Base-by-base conservation (phyloP, 2,113 vertebrate species). In the Tachysurus fulvidraco region DNA sequence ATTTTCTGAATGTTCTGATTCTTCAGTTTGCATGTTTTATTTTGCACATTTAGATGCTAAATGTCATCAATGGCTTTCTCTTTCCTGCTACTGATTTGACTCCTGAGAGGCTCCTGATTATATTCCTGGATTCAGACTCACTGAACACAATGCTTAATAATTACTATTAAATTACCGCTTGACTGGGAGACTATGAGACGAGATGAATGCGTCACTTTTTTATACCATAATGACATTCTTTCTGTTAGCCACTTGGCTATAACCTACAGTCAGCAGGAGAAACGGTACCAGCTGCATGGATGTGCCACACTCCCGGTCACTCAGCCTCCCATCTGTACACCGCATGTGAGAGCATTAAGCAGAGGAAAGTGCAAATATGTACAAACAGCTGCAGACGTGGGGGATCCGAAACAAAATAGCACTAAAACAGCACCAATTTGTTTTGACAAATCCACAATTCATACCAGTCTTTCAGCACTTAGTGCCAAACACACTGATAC, bases 311-410 rank as follows among this genome's bases (percentile, higher is more conserved):
- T 65, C 59, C 2, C 41, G 46, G 84, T 79, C 84, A 67, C 84
- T 85, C 84, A 79, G 74, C 60, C 46, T 79, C 57, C 73, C 84
- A 78, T 77, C 74, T 65, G 74, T 8, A 85, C 41, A 11, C 73
- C 74, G n/a, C 84, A 65, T 54, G 59, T 41, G 73, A 85, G 73
- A 85, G 60, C 30, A 52, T 77, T 85, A 64, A 78, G 50, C 55
- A 21, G 55, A 44, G 44, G 17, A 13, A 30, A 77, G 44, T 54
- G 25, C 62, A 85, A 78, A 78, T 36, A 65, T 17, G 28, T 65
- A 84, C 57, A 85, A 77, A 85, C 41, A 59, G 57, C 52, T 41
- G 65, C 50, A 16, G 83, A 44, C 67, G 13, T 44, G 17, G 41
- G 71, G 67, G 52, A 59, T 55, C 36, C 11, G 21, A 57, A 19